Base-by-base conservation (phyloP, 1,140 invertebrate genomes). In the Pollicipes pollicipes region DNA sequence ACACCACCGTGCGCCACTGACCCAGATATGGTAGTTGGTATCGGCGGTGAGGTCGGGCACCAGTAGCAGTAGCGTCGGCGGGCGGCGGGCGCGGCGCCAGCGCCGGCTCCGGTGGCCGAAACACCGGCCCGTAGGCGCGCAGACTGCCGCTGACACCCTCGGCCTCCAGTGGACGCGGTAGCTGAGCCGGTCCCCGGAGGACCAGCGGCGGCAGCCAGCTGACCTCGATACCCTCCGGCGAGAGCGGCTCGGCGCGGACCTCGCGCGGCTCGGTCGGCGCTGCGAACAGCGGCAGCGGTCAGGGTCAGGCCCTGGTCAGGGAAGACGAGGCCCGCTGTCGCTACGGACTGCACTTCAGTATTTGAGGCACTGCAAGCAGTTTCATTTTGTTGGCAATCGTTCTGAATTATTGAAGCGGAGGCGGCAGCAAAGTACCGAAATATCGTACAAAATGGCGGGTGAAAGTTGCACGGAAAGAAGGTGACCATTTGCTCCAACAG, bases 161-260 rank as follows among this genome's bases (percentile, higher is more conserved):
- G 0, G 85, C 69, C 83, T 83, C 88, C 89, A 95, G 73, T 90
- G 86, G 0, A 95, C 83, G 76, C 88, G 86, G 76, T 95, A 95
- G 71, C 83, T 83, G 0, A 95, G 81, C 24, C 85, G 84, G 0
- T 87, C 88, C 72, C 90, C 88, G 0, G 86, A 76, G 64, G 83
- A 76, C 17, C 67, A 80, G 74, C 0, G 90, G 89, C 0, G 85
- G 83, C 27, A 79, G 75, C 93, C 92, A 96, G 26, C 81, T 81
- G 0, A 94, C 84, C n/a, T 83, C 79, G 1, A 89, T 85, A 27
- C 85, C 77, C 17, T 83, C 85, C 21, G 91, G 92, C 71, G 86
- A 89, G 28, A 91, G 71, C 0, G 87, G 83, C 6, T 80, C 78
- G 0, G 83, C 86, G 0, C 79, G 84, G 0, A 95, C 84, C 74